phyloP scores from a whole-genome alignment of 2,888 invertebrate species.

The Macrophya alboannulata region DNA sequence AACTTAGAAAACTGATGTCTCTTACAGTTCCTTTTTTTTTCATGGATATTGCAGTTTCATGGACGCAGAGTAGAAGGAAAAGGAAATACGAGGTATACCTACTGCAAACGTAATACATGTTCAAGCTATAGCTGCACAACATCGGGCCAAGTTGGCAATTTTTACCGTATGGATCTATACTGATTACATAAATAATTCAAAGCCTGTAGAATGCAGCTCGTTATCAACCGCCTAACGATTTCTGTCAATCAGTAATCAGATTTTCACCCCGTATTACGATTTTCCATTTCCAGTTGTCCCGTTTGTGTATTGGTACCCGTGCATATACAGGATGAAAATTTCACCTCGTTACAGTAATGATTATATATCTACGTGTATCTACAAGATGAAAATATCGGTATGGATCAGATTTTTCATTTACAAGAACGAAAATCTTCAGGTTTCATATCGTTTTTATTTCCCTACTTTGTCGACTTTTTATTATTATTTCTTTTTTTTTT shows the following conservation, averaged over 20 bases:
- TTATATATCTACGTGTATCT: not conserved
- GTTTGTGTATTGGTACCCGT: not conserved
- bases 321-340: not conserved
- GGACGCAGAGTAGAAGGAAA: not conserved
- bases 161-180: slow-evolving; percentile 57
- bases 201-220: slow-evolving; percentile 58
- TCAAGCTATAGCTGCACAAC: slow-evolving; percentile 3
- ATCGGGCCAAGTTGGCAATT: slow-evolving; percentile 31
- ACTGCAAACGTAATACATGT: not conserved
- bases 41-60: not conserved
- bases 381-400: not conserved
- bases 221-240: slow-evolving; percentile 42
- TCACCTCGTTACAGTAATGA: not conserved
- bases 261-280: not conserved
- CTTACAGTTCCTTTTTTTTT: not conserved
- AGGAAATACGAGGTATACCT: too few relatives aligned
- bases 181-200: slow-evolving; percentile 78
- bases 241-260: slow-evolving; percentile 42
- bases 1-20: not conserved
- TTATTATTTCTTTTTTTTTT: not conserved
- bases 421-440: not conserved
- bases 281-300: slow-evolving; percentile 20
- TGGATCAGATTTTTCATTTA: not conserved
- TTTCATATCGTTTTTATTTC: too few relatives aligned
- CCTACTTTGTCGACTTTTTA: too few relatives aligned